These are phyloP conservation scores for Drosophila melanocephala DNA, from an alignment of 2,888 invertebrate genomes.

Conservation along the genomic window DNA sequence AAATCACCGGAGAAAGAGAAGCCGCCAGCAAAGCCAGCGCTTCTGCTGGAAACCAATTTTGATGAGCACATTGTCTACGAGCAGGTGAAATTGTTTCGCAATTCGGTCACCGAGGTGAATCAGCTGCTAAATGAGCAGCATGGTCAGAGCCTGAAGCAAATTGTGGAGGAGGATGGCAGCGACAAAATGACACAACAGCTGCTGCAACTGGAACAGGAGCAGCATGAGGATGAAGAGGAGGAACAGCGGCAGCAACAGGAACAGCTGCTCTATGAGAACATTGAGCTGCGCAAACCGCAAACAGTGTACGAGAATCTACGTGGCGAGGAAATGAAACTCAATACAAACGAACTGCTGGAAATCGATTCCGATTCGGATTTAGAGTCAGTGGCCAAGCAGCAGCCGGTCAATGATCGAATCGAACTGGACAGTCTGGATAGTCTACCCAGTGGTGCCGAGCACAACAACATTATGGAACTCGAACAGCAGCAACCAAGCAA, in stretches of 20 bases:
- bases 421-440: slow-evolving; percentile 82
- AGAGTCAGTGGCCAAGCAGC: slow-evolving; percentile 39
- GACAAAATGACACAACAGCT: slow-evolving; percentile 64
- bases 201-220: slow-evolving; percentile 51
- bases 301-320: slow-evolving; percentile 84
- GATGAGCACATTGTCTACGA: slow-evolving; percentile 88
- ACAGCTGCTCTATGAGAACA: slow-evolving; percentile 84
- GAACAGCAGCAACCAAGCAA: slow-evolving; percentile 67
- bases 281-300: slow-evolving; percentile 84
- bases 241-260: slow-evolving; percentile 59
- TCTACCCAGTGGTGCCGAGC: slow-evolving; percentile 55
- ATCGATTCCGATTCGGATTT: slow-evolving; percentile 66
- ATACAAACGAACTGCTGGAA: slow-evolving; percentile 73
- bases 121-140: slow-evolving; percentile 86
- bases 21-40: slow-evolving; percentile 66
- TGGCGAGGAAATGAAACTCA: slow-evolving; percentile 82
- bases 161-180: slow-evolving; percentile 69
- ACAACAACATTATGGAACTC: slow-evolving; percentile 60
- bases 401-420: slow-evolving; percentile 59
- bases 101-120: slow-evolving; percentile 91
- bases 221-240: slow-evolving; percentile 52
- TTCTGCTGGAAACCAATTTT: slow-evolving; percentile 87
- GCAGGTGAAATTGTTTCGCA: slow-evolving; percentile 91
- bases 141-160: slow-evolving; percentile 63
- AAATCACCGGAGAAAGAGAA: slow-evolving; percentile 87